Conservation (phyloP, 2,888 invertebrate genomes). For the Hypomecis atomaria region DNA sequence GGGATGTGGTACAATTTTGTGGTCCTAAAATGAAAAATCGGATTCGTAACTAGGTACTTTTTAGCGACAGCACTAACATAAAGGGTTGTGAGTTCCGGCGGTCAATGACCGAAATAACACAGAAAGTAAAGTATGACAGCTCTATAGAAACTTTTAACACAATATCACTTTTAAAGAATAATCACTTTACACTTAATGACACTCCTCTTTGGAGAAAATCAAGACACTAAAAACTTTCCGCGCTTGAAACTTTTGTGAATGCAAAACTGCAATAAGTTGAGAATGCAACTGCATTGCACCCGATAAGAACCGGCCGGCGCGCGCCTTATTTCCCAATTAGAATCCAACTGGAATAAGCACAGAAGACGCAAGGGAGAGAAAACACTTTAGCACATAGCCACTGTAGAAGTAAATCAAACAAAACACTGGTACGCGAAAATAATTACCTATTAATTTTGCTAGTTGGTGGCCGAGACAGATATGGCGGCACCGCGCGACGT, state of each 20-base stretch:
- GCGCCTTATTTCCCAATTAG: conserved; percentile 79
- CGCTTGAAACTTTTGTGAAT: conserved; percentile 80
- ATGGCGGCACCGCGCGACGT: conserved; percentile 88
- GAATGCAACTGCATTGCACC: conserved; percentile 85
- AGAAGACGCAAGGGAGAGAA: conserved; percentile 60
- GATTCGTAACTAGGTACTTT: conserved; percentile 65
- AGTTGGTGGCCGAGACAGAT: conserved; percentile 86
- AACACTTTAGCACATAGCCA: conserved; percentile 76
- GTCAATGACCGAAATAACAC: conserved; percentile 85
- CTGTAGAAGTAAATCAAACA: conserved; percentile 65
- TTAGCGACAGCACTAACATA: conserved; percentile 70
- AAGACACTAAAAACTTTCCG: conserved; percentile 79
- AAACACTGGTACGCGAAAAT: conserved; percentile 80
- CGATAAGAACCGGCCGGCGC: conserved; percentile 85
- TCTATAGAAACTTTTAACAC: conserved; percentile 71
- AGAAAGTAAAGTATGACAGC: conserved; percentile 76
- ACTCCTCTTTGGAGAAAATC: conserved; percentile 63
- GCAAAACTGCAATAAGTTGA: conserved; percentile 85
- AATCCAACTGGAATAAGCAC: conserved; percentile 76
- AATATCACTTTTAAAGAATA: conserved; percentile 72
- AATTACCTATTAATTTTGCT: conserved; percentile 86
- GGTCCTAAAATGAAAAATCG: conserved; percentile 74
- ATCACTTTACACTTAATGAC: conserved; percentile 74
- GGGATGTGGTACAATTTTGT: conserved; percentile 75
- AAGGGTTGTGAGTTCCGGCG: conserved; percentile 80